Conservation (phyloP, 2,888 invertebrate species). For the Elysia crispata region DNA sequence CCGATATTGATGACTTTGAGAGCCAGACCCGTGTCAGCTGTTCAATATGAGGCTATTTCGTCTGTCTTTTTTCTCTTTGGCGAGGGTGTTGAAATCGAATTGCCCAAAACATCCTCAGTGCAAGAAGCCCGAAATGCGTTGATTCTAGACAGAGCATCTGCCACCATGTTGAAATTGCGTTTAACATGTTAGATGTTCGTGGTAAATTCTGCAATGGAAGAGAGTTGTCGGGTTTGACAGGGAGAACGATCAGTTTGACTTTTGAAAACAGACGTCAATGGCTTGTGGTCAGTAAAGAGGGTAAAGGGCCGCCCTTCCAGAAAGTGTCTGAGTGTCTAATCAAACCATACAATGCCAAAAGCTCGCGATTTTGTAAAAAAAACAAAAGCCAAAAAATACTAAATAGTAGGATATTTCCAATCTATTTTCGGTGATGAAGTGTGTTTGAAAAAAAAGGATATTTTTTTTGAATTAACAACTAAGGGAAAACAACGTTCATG, state of each 20-base stretch:
- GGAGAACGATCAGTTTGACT: slow-evolving; percentile 17
- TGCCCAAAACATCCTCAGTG: no score
- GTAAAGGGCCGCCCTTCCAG: slow-evolving; percentile 13
- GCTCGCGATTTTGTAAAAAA: no score
- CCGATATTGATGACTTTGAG: slow-evolving; percentile 15
- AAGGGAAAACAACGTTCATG: no score
- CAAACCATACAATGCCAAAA: no score
- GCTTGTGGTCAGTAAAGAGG: neutral
- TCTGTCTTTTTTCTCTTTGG: slow-evolving; percentile 2
- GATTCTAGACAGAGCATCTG: slow-evolving; percentile 39
- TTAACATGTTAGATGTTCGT: slow-evolving; percentile 27
- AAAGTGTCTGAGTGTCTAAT: neutral
- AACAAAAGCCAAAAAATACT: no score
- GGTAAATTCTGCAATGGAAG: slow-evolving; percentile 34
- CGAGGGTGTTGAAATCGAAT: neutral
- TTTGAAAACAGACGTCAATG: neutral
- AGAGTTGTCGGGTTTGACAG: slow-evolving; percentile 37
- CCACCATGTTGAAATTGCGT: slow-evolving; percentile 36
- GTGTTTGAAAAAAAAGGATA: no score
- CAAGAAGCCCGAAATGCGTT: neutral
- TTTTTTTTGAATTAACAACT: no score
- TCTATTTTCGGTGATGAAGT: no score
- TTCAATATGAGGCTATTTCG: slow-evolving; percentile 34
- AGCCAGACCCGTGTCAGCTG: slow-evolving; percentile 25
- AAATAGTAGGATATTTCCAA: no score